Conservation (phyloP, 2,113 vertebrate genomes). For the Lipophrys pholis region DNA sequence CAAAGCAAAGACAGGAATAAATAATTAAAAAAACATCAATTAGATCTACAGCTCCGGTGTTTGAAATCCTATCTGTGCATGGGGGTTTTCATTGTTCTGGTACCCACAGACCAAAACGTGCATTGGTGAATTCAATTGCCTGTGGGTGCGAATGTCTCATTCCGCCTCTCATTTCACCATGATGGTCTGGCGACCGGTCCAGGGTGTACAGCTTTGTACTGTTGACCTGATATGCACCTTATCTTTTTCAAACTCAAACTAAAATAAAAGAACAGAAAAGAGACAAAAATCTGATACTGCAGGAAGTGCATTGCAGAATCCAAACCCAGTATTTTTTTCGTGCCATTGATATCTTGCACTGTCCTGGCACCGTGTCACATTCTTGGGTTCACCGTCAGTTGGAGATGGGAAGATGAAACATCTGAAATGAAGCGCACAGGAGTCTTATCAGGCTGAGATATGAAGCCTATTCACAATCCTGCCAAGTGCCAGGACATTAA, state of each 20-base stretch:
- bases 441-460: slow-evolving; percentile 52
- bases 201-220: no score
- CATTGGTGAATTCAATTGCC: no score
- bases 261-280: slow-evolving; percentile 22
- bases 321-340: slow-evolving; percentile 29
- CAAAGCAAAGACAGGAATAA: not conserved
- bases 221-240: not conserved
- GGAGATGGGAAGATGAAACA: slow-evolving; percentile 50
- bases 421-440: no score
- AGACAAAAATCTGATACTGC: no score
- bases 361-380: slow-evolving; percentile 56
- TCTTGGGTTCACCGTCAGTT: slow-evolving; percentile 50
- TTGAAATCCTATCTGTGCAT: no score
- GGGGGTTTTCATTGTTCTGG: no score
- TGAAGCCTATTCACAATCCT: slow-evolving; percentile 27
- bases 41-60: not conserved
- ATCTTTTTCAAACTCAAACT: slow-evolving; percentile 10
- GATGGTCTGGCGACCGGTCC: no score
- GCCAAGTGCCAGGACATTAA: slow-evolving; percentile 43
- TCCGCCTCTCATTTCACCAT: no score
- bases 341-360: slow-evolving; percentile 38
- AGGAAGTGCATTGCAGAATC: slow-evolving; percentile 8
- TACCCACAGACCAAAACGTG: no score
- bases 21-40: not conserved
- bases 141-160: no score